A percentile compares a stretch with the other conserved stretches of the same genome.
Conservation (phyloP, 2,113 vertebrate genomes). For the Odontesthes bonariensis region DNA sequence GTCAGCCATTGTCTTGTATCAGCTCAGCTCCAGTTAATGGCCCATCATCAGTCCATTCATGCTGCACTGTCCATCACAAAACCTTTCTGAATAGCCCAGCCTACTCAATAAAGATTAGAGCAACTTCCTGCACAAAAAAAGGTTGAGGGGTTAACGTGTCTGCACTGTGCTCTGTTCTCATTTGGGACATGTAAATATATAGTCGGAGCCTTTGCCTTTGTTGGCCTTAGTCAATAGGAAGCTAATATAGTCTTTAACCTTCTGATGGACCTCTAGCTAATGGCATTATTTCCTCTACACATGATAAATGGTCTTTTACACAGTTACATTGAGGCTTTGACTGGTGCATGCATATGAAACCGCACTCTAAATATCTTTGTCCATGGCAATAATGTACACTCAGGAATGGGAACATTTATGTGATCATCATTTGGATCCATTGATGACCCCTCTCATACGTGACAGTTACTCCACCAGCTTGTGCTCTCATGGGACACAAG, state of each 20-base stretch:
- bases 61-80: slow-evolving; percentile 47
- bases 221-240: slow-evolving; percentile 49
- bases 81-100: slow-evolving; percentile 44
- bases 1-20: slow-evolving; percentile 68
- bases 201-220: slow-evolving; percentile 17
- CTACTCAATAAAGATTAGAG: slow-evolving; percentile 57
- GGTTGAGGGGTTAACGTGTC: slow-evolving; percentile 67
- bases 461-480: slow-evolving; percentile 35
- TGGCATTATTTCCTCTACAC: slow-evolving; percentile 61
- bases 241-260: slow-evolving; percentile 76
- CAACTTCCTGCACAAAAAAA: slow-evolving; percentile 58
- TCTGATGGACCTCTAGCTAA: slow-evolving; percentile 62
- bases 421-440: slow-evolving; percentile 54
- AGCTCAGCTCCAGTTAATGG: slow-evolving; percentile 58
- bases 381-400: slow-evolving; percentile 37
- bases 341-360: slow-evolving; percentile 33
- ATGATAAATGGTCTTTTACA: slow-evolving; percentile 55
- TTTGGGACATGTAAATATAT: slow-evolving; percentile 65
- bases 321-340: slow-evolving; percentile 39
- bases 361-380: slow-evolving; percentile 38
- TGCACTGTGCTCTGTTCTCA: slow-evolving; percentile 62
- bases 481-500: slow-evolving; percentile 6
- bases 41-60: slow-evolving; percentile 50
- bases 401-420: slow-evolving; percentile 51
- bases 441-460: slow-evolving; percentile 49